Evolutionary conservation across 2,888 invertebrate species (phyloP).

Genomic region (Dynastes tityus): DNA sequence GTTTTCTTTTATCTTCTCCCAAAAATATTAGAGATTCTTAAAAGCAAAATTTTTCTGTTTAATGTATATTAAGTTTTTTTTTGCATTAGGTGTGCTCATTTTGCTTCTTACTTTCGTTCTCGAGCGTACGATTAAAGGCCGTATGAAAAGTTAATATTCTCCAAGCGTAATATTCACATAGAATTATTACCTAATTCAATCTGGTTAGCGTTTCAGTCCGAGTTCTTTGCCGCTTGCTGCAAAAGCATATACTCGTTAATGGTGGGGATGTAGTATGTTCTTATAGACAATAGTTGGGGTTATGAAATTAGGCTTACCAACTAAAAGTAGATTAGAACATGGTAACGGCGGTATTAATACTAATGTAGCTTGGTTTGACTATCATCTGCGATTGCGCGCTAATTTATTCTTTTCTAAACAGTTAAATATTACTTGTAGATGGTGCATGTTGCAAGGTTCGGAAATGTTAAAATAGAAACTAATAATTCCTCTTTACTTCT

Average conservation of each 20-base stretch:
- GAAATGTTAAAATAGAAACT: too few species aligned
- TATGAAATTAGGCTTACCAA: too few species aligned
- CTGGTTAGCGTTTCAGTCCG: neutral
- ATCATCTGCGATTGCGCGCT: too few species aligned
- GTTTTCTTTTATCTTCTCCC: neutral
- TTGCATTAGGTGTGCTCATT: neutral
- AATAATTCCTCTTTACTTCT: too few species aligned
- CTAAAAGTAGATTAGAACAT: too few species aligned
- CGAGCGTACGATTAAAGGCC: neutral
- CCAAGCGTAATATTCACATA: constrained; percentile 10
- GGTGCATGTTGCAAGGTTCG: too few species aligned
- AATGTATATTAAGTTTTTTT: neutral
- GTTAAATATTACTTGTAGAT: too few species aligned
- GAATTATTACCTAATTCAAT: constrained; percentile 14
- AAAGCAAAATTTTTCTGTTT: neutral
- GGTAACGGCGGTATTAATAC: too few species aligned
- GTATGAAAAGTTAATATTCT: constrained; percentile 13
- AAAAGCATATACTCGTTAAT: neutral
- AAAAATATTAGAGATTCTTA: neutral
- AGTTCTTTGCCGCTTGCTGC: neutral
- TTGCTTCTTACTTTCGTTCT: constrained; percentile 10
- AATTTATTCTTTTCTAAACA: too few species aligned
- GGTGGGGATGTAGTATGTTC: neutral
- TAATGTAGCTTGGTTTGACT: too few species aligned
- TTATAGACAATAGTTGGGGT: too few species aligned